Percentiles rank a stretch among this genome's conserved stretches.
These are phyloP conservation scores for Trochalopteron elliotii DNA, from an alignment of 2,113 vertebrate genomes.

Conservation along the genomic window DNA sequence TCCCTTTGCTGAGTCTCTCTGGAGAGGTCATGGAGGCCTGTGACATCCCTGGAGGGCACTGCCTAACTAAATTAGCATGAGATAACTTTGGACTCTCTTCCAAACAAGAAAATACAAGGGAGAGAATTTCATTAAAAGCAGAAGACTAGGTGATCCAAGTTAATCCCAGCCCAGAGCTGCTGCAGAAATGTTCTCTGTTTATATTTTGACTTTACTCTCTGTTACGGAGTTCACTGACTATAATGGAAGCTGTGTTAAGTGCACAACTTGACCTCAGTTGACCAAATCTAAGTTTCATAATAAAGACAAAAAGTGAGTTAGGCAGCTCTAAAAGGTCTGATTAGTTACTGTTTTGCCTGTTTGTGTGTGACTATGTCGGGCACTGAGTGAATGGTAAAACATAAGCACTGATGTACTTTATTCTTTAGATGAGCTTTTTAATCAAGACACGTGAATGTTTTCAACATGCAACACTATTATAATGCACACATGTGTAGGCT, in stretches of 20 bases:
- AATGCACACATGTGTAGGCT: not conserved
- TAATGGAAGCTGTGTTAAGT: conserved; percentile 62
- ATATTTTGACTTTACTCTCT: conserved; percentile 68
- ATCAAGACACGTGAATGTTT: conserved; percentile 55
- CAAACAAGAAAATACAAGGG: conserved; percentile 82
- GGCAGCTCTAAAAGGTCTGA: conserved; percentile 58
- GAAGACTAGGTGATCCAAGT: conserved; percentile 83
- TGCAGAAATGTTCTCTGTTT: conserved; percentile 72
- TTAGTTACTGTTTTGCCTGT: conserved; percentile 34
- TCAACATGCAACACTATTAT: conserved; percentile 36
- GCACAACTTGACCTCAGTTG: conserved; percentile 71
- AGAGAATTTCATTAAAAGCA: conserved; percentile 89
- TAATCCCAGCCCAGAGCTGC: conserved; percentile 84
- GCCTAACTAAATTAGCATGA: conserved; percentile 87
- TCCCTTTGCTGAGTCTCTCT: conserved; percentile 76
- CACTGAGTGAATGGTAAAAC: conserved; percentile 24
- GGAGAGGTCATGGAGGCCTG: conserved; percentile 83
- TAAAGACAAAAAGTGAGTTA: conserved; percentile 65
- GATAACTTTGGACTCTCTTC: conserved; percentile 87
- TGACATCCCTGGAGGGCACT: conserved; percentile 85
- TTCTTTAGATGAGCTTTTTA: conserved; percentile 28
- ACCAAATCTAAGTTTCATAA: conserved; percentile 69
- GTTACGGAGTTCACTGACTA: conserved; percentile 71
- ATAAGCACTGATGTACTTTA: conserved; percentile 41
- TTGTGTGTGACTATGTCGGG: conserved; percentile 7